phyloP scores from a whole-genome alignment of 2,113 vertebrate species.

The Rynchops niger region DNA sequence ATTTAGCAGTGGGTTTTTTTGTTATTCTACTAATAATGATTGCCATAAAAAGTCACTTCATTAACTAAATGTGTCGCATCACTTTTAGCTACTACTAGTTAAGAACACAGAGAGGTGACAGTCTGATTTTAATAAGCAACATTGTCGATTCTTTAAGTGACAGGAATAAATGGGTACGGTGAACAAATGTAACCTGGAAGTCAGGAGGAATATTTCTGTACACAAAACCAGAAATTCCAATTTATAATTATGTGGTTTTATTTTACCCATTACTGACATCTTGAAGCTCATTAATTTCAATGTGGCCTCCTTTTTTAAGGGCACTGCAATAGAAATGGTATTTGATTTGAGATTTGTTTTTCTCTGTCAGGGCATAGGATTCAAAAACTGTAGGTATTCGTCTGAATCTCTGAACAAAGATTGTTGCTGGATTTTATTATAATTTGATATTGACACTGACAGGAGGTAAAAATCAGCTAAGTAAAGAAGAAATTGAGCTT shows the following conservation, averaged over 20 bases:
- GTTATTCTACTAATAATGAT: neutral
- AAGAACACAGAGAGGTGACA: neutral
- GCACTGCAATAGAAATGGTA: neutral
- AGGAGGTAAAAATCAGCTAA: neutral
- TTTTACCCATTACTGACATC: neutral
- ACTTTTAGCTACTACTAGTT: neutral
- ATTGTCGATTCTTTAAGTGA: neutral
- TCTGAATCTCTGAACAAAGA: neutral
- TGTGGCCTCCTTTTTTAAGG: neutral
- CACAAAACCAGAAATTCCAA: neutral
- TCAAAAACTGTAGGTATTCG: neutral
- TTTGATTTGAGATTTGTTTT: neutral
- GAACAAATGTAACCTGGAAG: neutral
- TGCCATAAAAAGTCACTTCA: neutral
- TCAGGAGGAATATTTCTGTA: neutral
- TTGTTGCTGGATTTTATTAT: neutral
- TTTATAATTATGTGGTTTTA: neutral
- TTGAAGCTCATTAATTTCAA: neutral
- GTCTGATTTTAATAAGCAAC: neutral
- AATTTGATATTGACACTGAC: neutral
- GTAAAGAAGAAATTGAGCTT: neutral
- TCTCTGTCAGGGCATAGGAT: neutral
- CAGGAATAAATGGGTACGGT: neutral
- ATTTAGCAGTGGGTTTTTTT: neutral
- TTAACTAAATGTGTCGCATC: neutral